Evolutionary conservation across 1,140 invertebrate genomes (phyloP).

Genomic region (Ceratosolen fusciceps): DNA sequence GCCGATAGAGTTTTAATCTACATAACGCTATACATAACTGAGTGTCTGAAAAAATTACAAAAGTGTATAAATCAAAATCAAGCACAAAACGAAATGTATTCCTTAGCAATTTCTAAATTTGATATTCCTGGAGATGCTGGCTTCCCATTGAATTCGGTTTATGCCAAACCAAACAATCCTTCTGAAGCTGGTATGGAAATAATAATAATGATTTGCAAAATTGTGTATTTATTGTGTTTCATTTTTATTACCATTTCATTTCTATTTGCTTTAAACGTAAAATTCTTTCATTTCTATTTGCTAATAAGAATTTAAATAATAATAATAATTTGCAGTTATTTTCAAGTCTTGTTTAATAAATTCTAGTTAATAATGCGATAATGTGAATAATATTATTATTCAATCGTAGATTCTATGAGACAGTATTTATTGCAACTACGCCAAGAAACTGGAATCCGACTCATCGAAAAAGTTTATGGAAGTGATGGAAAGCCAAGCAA

Average conservation of each 20-base stretch:
- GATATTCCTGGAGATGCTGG: slow-evolving; percentile 96
- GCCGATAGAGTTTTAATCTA: slow-evolving; percentile 97
- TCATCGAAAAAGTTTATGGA: slow-evolving; percentile 85
- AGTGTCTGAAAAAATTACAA: slow-evolving; percentile 96
- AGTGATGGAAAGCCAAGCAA: slow-evolving; percentile 96
- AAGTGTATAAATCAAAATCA: slow-evolving; percentile 92
- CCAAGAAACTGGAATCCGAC: slow-evolving; percentile 92
- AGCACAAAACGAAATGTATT: slow-evolving; percentile 95
- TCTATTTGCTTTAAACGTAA: no score
- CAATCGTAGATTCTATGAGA: slow-evolving; percentile 86
- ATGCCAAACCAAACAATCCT: slow-evolving; percentile 86
- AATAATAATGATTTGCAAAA: neutral
- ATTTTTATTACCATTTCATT: neutral
- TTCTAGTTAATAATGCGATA: neutral
- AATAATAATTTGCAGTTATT: slow-evolving; percentile 28
- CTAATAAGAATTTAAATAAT: no score
- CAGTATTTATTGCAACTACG: slow-evolving; percentile 95
- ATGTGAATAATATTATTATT: slow-evolving; percentile 34
- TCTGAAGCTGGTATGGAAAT: slow-evolving; percentile 81
- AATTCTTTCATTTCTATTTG: no score
- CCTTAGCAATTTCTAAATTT: slow-evolving; percentile 94
- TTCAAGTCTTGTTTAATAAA: neutral
- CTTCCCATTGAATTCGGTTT: slow-evolving; percentile 98
- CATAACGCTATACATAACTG: slow-evolving; percentile 98
- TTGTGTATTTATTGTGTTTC: no score